Base-by-base conservation (phyloP, 2,888 invertebrate species). In the Phoronis australis region DNA sequence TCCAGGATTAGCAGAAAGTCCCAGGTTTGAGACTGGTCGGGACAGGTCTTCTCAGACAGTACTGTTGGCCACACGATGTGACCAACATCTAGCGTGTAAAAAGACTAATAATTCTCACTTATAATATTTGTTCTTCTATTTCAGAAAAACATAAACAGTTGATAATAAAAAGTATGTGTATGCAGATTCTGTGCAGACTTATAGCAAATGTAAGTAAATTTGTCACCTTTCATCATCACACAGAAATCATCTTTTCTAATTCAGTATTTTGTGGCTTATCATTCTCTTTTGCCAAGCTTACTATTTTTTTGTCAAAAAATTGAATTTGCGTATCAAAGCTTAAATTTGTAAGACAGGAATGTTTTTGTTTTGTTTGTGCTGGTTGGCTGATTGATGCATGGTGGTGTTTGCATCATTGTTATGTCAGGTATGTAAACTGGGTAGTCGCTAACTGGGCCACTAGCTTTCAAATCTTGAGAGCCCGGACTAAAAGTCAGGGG, bases 121-220 rank as follows among this genome's bases (percentile, higher is more conserved):
- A 26, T 23, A 3, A 20, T 21, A 21, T 50, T 22, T 39, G 18
- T 40, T 42, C 22, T 42, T 45, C 45, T 59, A 37, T 61, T 53
- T 21, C 60, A 64, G 73, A 74, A 45, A 57, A 62, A 12, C 68
- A 69, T 44, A 40, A 55, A 25, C 57, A 68, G 25, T 56, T 74
- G 47, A 55, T 72, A 46, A 61, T 69, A 6, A 73, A 73, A 50
- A 69, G 69, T 49, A 48, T 73, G 21, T 61, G 67, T n/a, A 55
- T 73, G 31, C 69, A 74, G 47, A 67, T 71, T 26, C 55, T 74
- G 18, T 65, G 64, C n/a, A 68, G 70, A 51, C 61, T 74, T 45
- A 64, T 68, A 18, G 65, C 69, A 25, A 65, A 66, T 37, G 73
- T 73, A 59, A 64, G 67, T 63, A 25, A n/a, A 21, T 47, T 27